phyloP scores from a whole-genome alignment of 1,140 invertebrate genomes.

The Diachasmimorpha longicaudata region DNA sequence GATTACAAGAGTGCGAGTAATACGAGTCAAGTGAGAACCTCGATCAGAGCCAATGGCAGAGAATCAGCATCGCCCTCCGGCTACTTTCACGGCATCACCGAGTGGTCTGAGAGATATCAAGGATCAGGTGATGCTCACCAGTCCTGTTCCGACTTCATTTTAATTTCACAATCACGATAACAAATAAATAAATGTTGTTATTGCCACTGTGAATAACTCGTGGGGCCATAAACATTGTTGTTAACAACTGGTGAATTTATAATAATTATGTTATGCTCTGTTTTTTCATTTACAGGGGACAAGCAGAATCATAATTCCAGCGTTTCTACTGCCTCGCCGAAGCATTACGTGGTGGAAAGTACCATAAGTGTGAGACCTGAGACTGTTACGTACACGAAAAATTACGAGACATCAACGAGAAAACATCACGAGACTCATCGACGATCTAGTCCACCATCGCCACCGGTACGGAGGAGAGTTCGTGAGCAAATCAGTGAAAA shows the following conservation, averaged over 20 bases:
- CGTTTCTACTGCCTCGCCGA: slow-evolving; percentile 40
- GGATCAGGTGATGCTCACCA: slow-evolving; percentile 34
- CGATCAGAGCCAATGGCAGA: slow-evolving; percentile 41
- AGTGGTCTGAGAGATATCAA: slow-evolving; percentile 74
- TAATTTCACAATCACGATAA: no score
- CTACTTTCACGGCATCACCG: slow-evolving; percentile 76
- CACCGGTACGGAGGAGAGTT: slow-evolving; percentile 55
- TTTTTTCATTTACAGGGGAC: slow-evolving; percentile 8
- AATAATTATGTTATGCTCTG: not conserved
- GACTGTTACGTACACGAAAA: slow-evolving; percentile 40
- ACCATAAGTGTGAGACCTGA: slow-evolving; percentile 34
- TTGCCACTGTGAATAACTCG: no score
- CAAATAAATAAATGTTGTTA: no score
- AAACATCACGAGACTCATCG: slow-evolving; percentile 52
- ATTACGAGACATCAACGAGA: slow-evolving; percentile 40
- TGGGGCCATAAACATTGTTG: no score
- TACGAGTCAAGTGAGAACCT: slow-evolving; percentile 1
- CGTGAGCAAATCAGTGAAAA: slow-evolving; percentile 38
- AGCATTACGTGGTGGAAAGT: slow-evolving; percentile 36
- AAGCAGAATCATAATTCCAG: slow-evolving; percentile 44
- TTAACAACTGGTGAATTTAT: no score
- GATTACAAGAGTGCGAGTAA: slow-evolving; percentile 31
- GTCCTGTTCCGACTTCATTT: no score
- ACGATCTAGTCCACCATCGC: slow-evolving; percentile 59
- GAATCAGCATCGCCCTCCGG: slow-evolving; percentile 58